Conservation (phyloP, 2,113 vertebrate genomes). For the Protomyctophum bolini region DNA sequence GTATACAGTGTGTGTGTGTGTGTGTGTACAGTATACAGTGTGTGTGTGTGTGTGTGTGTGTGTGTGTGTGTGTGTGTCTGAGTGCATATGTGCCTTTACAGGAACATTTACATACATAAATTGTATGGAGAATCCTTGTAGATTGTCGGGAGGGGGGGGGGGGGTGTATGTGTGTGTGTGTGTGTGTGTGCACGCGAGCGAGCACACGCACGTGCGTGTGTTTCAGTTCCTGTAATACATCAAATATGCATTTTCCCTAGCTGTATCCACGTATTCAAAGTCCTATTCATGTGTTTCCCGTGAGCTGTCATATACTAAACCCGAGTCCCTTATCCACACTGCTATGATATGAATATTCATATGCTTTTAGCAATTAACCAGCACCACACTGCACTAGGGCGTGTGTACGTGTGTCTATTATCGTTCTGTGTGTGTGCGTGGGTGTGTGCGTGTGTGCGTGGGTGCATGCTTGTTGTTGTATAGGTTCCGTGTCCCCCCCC, state of each 20-base stretch:
- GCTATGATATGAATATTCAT: slow-evolving; percentile 60
- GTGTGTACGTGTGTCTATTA: slow-evolving; percentile 38
- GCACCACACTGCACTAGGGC: slow-evolving; percentile 9
- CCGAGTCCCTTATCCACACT: slow-evolving; percentile 23
- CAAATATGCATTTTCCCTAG: slow-evolving; percentile 30
- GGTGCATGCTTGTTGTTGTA: background rate
- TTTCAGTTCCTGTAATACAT: background rate
- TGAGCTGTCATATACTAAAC: slow-evolving; percentile 28
- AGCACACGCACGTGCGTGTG: slow-evolving; percentile 16
- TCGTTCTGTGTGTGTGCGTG: slow-evolving; percentile 36
- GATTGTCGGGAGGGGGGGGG: too few species aligned
- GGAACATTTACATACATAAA: slow-evolving; percentile 22
- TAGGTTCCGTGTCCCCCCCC: too few species aligned
- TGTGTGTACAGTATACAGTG: slow-evolving; percentile 10
- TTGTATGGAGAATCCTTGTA: slow-evolving; percentile 5
- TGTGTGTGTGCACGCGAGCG: background rate
- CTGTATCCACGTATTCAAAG: slow-evolving; percentile 32
- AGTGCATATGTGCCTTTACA: background rate
- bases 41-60: background rate
- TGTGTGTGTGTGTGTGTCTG: slow-evolving; percentile 7
- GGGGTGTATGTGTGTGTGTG: slow-evolving; percentile 1
- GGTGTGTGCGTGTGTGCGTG: background rate
- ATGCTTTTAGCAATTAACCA: slow-evolving; percentile 61
- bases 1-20: slow-evolving; percentile 1
- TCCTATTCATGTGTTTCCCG: slow-evolving; percentile 36